Evolutionary conservation across 2,888 invertebrate genomes (phyloP).

Genomic region (Dasypogon diadema): DNA sequence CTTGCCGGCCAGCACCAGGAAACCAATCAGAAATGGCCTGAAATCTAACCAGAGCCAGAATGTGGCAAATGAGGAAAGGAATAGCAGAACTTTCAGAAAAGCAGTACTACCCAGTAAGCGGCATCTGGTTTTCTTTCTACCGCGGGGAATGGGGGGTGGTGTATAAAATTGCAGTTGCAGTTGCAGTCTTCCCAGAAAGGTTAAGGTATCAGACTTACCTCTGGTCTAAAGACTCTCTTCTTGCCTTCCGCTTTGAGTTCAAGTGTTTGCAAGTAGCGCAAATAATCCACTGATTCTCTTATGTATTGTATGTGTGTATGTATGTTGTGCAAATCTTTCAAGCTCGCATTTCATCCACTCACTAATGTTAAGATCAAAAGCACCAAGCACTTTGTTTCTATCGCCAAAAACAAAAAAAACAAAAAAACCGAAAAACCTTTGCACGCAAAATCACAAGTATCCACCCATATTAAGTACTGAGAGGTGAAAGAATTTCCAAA

Average conservation of each 20-base stretch:
- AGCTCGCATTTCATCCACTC: slow-evolving; percentile 12
- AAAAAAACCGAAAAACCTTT: neutral
- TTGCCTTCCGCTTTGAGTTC: slow-evolving; percentile 15
- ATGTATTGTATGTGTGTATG: neutral
- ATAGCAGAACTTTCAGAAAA: slow-evolving; percentile 15
- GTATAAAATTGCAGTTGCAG: neutral
- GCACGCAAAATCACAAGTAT: slow-evolving; percentile 8
- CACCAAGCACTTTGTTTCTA: slow-evolving; percentile 11
- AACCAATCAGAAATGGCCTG: slow-evolving; percentile 21
- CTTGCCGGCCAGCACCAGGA: slow-evolving; percentile 5
- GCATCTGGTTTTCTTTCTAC: no score
- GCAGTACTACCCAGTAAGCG: neutral
- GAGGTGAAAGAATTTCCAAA: neutral
- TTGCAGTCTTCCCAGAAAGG: slow-evolving; percentile 9
- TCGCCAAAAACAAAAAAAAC: no score
- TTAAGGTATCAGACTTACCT: slow-evolving; percentile 28
- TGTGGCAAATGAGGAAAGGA: slow-evolving; percentile 9
- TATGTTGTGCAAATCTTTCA: neutral
- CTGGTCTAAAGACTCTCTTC: neutral
- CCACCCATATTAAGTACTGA: slow-evolving; percentile 9
- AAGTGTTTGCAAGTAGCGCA: neutral
- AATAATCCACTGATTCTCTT: slow-evolving; percentile 32
- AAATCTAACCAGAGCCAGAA: slow-evolving; percentile 7
- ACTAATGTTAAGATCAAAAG: slow-evolving; percentile 23
- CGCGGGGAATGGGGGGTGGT: neutral